A percentile compares a stretch with the other conserved stretches of the same genome.
Evolutionary conservation across 2,113 vertebrate species (phyloP).

Genomic region (Pseudopipra pipra): DNA sequence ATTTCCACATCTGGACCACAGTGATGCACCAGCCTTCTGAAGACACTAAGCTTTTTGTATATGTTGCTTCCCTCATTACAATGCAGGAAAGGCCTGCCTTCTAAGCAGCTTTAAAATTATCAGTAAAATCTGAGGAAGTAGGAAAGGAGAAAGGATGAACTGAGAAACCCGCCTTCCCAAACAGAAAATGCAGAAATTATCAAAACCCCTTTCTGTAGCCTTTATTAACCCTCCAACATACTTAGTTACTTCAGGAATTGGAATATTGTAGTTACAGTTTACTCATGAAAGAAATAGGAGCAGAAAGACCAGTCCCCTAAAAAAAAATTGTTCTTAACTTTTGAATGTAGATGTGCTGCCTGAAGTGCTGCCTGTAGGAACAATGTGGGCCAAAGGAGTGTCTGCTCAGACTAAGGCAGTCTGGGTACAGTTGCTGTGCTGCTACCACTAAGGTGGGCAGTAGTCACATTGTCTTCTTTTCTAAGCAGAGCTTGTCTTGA

Average conservation of each 20-base stretch:
- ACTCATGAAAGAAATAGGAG: not conserved
- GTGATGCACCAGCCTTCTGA: not conserved
- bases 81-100: not conserved
- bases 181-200: not conserved
- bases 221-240: not conserved
- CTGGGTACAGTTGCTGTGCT: not conserved
- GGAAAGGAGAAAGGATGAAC: not conserved
- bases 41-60: not conserved
- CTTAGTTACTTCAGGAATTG: not conserved
- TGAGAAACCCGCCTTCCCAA: not conserved
- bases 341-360: not conserved
- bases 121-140: not conserved
- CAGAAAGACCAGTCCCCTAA: not conserved
- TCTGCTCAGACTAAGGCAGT: not conserved
- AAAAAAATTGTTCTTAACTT: not conserved
- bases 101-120: not conserved
- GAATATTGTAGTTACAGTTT: not conserved
- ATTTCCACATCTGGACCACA: not conserved
- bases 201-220: not conserved
- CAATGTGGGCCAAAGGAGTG: fast-evolving
- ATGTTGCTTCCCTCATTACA: not conserved
- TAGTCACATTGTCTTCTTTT: not conserved
- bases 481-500: not conserved
- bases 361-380: not conserved
- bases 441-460: not conserved